Base-by-base conservation (phyloP, 1,140 invertebrate genomes). In the Atta cephalotes region DNA sequence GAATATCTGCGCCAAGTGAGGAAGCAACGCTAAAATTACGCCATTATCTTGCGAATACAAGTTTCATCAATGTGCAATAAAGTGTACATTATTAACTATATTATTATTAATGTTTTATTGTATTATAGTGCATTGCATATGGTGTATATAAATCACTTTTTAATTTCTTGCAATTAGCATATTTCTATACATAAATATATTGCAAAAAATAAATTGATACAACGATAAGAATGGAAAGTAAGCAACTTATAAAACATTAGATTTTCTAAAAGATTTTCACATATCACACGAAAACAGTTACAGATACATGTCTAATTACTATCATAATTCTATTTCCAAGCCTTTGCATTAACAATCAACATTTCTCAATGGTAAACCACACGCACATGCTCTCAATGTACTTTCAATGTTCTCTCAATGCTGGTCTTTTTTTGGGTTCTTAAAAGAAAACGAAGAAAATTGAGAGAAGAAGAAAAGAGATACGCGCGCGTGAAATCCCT, bases 1-100 rank as follows among this genome's bases (percentile, higher is more conserved):
- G 90, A 91, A 91, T 89, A 91, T 91, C 90, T 88, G 89, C 85
- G 89, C 90, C 89, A 88, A 86, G 85, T 49, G 63, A 62, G 74
- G 31, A 71, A 77, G 63, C 80, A 62, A 25, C 76, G 87, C 80
- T 85, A 87, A 91, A 91, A 91, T 91, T 91, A 88, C 89, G 53
- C 80, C 65, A 88, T 90, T 91, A 87, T 74, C 66, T 90, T 21
- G 85, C 56, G 60, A 51, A n/a, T 21, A 65, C 78, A 89, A 68
- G 76, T 89, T 87, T 71, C 53, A 71, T 84, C 71, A 51, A 62
- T 72, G 45, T 51, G 68, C 66, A 51, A 51, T 49, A 39, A 5
- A 72, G 53, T 28, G 51, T 60, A 18, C 51, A 72, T 82, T 63
- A 86, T 68, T 85, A 65, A 21, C 49, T 77, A n/a, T 60, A 39